Evolutionary conservation across 64 coral and sea anemone species (phyloP), one percentile per base, ranked within the genome.

Genomic region (Stichodactyla mertensii): DNA sequence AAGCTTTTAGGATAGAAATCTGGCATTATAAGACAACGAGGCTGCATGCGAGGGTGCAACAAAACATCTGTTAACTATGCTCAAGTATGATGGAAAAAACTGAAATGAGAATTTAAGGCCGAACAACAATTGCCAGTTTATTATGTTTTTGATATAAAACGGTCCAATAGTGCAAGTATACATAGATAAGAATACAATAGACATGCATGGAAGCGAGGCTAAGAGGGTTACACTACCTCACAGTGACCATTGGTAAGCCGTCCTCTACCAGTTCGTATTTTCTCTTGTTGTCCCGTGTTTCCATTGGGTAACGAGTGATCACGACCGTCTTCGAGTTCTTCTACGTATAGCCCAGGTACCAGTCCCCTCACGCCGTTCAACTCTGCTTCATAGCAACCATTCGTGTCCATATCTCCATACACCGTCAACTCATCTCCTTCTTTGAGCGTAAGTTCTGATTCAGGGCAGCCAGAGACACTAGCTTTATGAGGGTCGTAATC

Each of bases 401-500:
- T 92, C 4, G 83, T 83, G 52, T 96, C 94, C 94, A 96, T 96
- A n/a, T 96, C 94, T 14, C 94, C 91, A 80, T 87, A 82, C 55
- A 96, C 86, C 27, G 70, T 96, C 2, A 96, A 27, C 16, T 90
- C 79, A 70, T 96, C 94, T 27, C 94, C 90, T 58, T 96, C 91
- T 82, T 87, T 87, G 54, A 96, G 71, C 26, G 80, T 89, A 11
- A 96, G 94, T 56, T 96, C 94, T 51, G 89, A 22, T 51, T 92
- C 94, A 83, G 94, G 94, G 60, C 92, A 91, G 16, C 89, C 94
- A 26, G 90, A 90, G 2, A 87, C 82, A 52, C 71, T 92, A 12
- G 94, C 91, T 56, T 89, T 92, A 67, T 87, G 61, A n/a, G 94
- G 94, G 57, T 96, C 88, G 71, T 96, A 96, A 92, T 96, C 94